A percentile compares a stretch with the other conserved stretches of the same genome.
Evolutionary conservation across 2,888 invertebrate species (phyloP).

Genomic region (Drosophila subquinaria): DNA sequence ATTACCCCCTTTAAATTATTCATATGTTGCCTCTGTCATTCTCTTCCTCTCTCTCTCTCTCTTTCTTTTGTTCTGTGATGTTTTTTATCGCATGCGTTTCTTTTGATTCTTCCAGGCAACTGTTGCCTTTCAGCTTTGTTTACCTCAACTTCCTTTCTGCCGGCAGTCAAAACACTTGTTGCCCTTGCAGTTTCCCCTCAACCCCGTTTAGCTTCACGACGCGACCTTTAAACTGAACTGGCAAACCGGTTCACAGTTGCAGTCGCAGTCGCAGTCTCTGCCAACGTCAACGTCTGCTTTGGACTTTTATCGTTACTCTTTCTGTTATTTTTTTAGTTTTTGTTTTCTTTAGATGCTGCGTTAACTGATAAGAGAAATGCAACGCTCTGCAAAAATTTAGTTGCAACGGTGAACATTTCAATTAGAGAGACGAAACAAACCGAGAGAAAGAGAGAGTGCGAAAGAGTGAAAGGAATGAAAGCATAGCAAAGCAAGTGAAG

Average conservation of each 20-base stretch:
- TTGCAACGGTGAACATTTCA: constrained; percentile 65
- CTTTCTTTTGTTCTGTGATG: constrained; percentile 2
- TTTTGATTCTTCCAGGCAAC: constrained; percentile 50
- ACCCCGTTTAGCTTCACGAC: constrained; percentile 1
- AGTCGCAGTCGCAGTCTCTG: neutral
- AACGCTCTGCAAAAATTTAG: constrained; percentile 60
- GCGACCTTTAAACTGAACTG: constrained; percentile 41
- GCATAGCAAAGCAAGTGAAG: constrained; percentile 23
- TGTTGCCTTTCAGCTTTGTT: constrained; percentile 51
- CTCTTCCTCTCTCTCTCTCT: neutral
- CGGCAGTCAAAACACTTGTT: constrained; percentile 58
- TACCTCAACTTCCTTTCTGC: constrained; percentile 43
- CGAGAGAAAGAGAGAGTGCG: too few species aligned
- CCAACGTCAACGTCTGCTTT: constrained; percentile 17
- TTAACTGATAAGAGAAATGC: constrained; percentile 60
- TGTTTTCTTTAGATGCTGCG: constrained; percentile 43
- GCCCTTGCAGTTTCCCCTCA: constrained; percentile 5
- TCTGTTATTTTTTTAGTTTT: constrained; percentile 5
- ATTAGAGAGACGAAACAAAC: constrained; percentile 38
- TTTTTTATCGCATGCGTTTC: constrained; percentile 10
- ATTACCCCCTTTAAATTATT: neutral
- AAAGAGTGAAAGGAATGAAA: neutral
- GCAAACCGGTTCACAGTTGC: constrained; percentile 55
- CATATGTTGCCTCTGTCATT: constrained; percentile 7
- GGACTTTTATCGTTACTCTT: constrained; percentile 10